Evolutionary conservation across 2,888 invertebrate genomes (phyloP).

Genomic region (Pediacus dermestoides): DNA sequence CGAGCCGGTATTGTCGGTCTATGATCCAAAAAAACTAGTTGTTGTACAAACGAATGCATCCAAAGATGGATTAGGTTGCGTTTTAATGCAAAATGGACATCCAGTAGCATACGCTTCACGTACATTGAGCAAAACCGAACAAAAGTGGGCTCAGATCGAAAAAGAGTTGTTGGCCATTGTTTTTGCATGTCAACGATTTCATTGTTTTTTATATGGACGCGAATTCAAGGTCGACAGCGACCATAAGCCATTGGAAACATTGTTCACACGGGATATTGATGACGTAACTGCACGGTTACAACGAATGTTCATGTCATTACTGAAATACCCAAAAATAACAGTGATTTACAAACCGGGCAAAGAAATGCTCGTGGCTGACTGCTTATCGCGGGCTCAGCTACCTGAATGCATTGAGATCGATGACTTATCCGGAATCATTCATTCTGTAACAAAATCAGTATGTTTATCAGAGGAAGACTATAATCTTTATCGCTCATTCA

Average conservation of each 20-base stretch:
- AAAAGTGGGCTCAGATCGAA: conserved; percentile 15
- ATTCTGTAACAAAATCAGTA: too few species aligned
- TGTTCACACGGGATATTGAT: conserved; percentile 12
- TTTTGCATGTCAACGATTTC: conserved; percentile 14
- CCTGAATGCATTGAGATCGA: too few species aligned
- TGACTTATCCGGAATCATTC: too few species aligned
- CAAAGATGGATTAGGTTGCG: conserved; percentile 11
- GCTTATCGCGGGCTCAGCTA: too few species aligned
- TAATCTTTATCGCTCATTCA: too few species aligned
- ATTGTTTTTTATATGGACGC: conserved; percentile 13
- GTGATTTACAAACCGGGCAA: too few species aligned
- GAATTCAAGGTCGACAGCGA: conserved; percentile 12
- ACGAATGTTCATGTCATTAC: too few species aligned
- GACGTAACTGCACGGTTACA: too few species aligned
- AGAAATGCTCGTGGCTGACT: too few species aligned
- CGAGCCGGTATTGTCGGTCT: conserved; percentile 6
- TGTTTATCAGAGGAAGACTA: too few species aligned
- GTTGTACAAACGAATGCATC: conserved; percentile 12
- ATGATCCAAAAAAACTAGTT: conserved; percentile 6
- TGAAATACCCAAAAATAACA: too few species aligned
- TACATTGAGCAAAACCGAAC: conserved; percentile 3
- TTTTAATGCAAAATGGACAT: conserved; percentile 10
- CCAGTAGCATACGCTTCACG: conserved; percentile 11
- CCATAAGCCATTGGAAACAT: conserved; percentile 17
- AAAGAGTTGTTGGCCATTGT: conserved; percentile 15